These are phyloP conservation scores for Aphis craccivora DNA, from an alignment of 1,140 invertebrate species.

Conservation along the genomic window DNA sequence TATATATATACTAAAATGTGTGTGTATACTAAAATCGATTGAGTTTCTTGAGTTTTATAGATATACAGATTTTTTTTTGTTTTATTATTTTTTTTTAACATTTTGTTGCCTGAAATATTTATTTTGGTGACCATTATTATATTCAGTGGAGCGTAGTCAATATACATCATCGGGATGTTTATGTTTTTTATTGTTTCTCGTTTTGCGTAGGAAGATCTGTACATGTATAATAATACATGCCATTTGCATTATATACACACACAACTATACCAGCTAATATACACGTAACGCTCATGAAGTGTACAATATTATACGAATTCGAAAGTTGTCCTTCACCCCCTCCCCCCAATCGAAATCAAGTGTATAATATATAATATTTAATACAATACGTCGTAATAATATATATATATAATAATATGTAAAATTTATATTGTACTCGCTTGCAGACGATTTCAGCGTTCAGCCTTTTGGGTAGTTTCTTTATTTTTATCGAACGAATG, in stretches of 20 bases:
- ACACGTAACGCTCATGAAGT: not conserved
- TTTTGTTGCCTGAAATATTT: not conserved
- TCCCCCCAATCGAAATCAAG: not conserved
- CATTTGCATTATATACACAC: not conserved
- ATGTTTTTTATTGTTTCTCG: not conserved
- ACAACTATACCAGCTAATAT: not conserved
- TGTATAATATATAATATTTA: not conserved
- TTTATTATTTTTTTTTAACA: not conserved
- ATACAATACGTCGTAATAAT: not conserved
- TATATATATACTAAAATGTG: no score
- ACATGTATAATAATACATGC: not conserved
- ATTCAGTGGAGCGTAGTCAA: not conserved
- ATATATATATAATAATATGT: not conserved
- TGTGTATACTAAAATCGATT: no score
- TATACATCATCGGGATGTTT: not conserved
- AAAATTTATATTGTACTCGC: not conserved
- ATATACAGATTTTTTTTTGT: no score
- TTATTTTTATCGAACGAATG: constrained; percentile 26
- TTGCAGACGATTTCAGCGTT: not conserved
- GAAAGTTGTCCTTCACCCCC: constrained; percentile 38
- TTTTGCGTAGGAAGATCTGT: not conserved
- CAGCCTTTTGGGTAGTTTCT: constrained; percentile 24
- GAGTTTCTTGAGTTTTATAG: no score
- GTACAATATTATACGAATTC: not conserved
- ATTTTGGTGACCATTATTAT: not conserved